Evolutionary conservation across 2,113 vertebrate genomes (phyloP).

Genomic region (Anser brachyrhynchus): DNA sequence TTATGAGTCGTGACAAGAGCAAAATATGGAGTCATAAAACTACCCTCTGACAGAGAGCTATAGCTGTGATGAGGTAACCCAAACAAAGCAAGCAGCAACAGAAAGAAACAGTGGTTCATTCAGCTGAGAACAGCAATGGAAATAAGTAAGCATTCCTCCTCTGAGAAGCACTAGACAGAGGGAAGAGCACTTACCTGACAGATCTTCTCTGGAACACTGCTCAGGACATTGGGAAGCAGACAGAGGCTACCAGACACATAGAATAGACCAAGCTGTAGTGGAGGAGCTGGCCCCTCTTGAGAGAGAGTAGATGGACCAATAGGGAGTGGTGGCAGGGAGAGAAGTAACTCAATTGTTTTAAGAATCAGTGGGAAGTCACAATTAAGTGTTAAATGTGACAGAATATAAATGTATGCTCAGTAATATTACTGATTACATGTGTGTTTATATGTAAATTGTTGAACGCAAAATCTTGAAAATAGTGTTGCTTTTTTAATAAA

Average conservation of each 20-base stretch:
- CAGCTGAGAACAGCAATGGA: background rate
- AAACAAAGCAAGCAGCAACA: background rate
- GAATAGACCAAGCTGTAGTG: background rate
- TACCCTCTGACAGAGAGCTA: background rate
- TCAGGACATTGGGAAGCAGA: background rate
- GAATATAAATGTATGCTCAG: conserved; percentile 22
- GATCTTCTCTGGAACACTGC: background rate
- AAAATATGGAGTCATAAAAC: background rate
- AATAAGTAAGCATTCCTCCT: background rate
- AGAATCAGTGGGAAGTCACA: conserved; percentile 6
- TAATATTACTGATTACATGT: conserved; percentile 11
- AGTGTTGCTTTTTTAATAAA: conserved; percentile 39
- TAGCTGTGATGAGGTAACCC: background rate
- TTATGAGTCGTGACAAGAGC: background rate
- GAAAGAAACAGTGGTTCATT: background rate
- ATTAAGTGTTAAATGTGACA: conserved; percentile 15
- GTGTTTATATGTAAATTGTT: conserved; percentile 39
- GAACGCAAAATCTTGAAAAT: conserved; percentile 49
- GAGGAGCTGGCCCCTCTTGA: background rate
- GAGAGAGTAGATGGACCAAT: background rate
- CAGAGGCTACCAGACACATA: background rate
- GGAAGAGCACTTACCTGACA: background rate
- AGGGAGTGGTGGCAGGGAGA: background rate
- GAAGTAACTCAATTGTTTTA: conserved; percentile 3
- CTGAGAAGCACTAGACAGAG: background rate